A percentile compares a stretch with the other conserved stretches of the same genome.
These are phyloP conservation scores for Serrognathus titanus DNA, from an alignment of 2,888 invertebrate species.

Conservation along the genomic window DNA sequence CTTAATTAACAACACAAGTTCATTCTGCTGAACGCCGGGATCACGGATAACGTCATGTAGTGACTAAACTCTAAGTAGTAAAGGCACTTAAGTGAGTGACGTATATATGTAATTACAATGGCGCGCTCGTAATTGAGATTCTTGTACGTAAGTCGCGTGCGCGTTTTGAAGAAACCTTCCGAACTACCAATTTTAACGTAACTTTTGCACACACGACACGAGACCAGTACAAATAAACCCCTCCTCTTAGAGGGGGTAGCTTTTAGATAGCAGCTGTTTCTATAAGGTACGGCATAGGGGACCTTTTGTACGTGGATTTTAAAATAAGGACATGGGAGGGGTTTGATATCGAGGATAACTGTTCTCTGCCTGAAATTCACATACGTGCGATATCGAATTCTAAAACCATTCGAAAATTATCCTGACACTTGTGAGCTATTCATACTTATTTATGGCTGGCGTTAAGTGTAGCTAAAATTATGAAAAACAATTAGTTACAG, in stretches of 20 bases:
- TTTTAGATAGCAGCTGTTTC: slow-evolving; percentile 47
- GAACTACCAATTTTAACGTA: slow-evolving; percentile 38
- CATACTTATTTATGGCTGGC: too few relatives aligned
- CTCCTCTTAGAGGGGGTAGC: slow-evolving; percentile 46
- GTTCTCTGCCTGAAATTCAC: slow-evolving; percentile 11
- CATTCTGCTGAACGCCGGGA: slow-evolving; percentile 8
- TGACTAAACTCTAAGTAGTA: slow-evolving; percentile 1
- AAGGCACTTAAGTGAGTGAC: slow-evolving; percentile 18
- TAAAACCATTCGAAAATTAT: too few relatives aligned
- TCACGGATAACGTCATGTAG: slow-evolving; percentile 10
- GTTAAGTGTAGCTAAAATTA: too few relatives aligned
- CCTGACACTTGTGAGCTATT: too few relatives aligned
- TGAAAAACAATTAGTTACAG: too few relatives aligned
- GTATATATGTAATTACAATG: slow-evolving; percentile 33
- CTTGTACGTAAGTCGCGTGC: slow-evolving; percentile 42
- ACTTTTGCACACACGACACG: slow-evolving; percentile 48
- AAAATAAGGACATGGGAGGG: slow-evolving; percentile 11
- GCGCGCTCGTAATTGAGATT: slow-evolving; percentile 32
- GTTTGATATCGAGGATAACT: slow-evolving; percentile 10
- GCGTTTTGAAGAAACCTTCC: slow-evolving; percentile 38
- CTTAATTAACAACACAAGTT: slow-evolving; percentile 11
- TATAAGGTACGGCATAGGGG: slow-evolving; percentile 5
- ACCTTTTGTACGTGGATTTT: slow-evolving; percentile 7
- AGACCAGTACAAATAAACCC: slow-evolving; percentile 47
- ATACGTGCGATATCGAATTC: slow-evolving; percentile 6